Base-by-base conservation (phyloP, 2,888 invertebrate species). In the Heliconius sara region DNA sequence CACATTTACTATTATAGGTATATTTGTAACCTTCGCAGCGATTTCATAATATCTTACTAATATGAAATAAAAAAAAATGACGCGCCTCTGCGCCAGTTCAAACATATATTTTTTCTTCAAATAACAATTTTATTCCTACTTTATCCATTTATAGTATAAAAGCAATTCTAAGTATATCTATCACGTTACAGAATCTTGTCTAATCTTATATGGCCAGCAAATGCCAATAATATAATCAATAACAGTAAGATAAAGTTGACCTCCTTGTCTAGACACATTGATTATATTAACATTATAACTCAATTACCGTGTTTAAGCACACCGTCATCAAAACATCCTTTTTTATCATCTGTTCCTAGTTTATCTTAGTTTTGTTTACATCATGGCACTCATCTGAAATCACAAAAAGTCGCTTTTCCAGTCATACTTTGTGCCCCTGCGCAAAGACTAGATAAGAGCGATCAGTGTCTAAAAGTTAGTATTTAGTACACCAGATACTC, bases 261-360 rank as follows among this genome's bases (percentile, higher is more conserved):
- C 68, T 68, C n/a, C n/a, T 39, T 68, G 68, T 68, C 39, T 39
- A 68, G n/a, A 68, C 68, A 39, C 30, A 25, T 68, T n/a, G n/a
- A 68, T 25, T 68, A 43, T 68, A 68, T 43, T 68, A 25, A 68
- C 12, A 39, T 39, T n/a, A 70, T 25, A 25, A 70, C 25, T 70
- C 16, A 70, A 43, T 70, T 43, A 43, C 43, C 3, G 13, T 43
- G n/a, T 68, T n/a, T 25, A 68, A 13, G n/a, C 13, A 25, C 13
- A 68, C 43, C n/a, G n/a, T n/a, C 6, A 43, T 68, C 25, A 68
- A n/a, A 68, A 39, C 12, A 19, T 43, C 13, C 39, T 39, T 39
- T 22, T 34, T 63, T 63, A 5, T 4, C 12, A 6, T 60, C 60
- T n/a, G 10, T n/a, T 9, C n/a, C n/a, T n/a, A 60, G n/a, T 3